Evolutionary conservation across 2,113 vertebrate genomes (phyloP).

Genomic region (Dipodomys ordii): DNA sequence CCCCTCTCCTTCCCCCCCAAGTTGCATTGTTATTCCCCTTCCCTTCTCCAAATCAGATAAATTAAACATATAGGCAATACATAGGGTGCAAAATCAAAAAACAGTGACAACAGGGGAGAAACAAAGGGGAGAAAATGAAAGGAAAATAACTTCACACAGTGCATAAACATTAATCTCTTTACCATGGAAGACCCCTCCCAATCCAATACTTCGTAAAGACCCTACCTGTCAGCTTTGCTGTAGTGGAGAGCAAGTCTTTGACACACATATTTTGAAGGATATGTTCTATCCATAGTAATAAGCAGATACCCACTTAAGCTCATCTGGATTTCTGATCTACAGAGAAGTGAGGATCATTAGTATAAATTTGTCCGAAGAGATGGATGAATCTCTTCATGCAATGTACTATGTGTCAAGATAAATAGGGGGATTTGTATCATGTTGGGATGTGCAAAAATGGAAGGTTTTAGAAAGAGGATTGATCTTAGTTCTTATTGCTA

Average conservation of each 20-base stretch:
- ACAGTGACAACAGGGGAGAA: too few species aligned
- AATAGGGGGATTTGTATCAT: background rate
- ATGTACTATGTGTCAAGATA: background rate
- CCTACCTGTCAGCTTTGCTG: too few species aligned
- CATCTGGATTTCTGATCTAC: background rate
- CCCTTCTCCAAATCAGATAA: too few species aligned
- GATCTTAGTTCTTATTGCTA: background rate
- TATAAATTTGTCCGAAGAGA: background rate
- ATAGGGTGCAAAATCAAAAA: too few species aligned
- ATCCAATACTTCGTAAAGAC: background rate
- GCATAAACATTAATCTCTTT: too few species aligned
- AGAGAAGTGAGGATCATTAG: background rate
- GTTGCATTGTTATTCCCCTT: too few species aligned
- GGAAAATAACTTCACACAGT: too few species aligned
- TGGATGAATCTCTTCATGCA: background rate
- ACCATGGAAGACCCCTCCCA: background rate
- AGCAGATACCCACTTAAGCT: background rate
- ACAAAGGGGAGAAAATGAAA: too few species aligned
- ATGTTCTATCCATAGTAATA: background rate
- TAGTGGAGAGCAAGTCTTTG: background rate
- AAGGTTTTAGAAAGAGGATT: background rate
- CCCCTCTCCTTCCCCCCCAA: too few species aligned
- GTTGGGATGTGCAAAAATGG: fast-evolving
- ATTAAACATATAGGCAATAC: too few species aligned
- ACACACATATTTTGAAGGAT: background rate